Conservation (phyloP, 2,113 vertebrate genomes). For the Herpailurus yagouaroundi region DNA sequence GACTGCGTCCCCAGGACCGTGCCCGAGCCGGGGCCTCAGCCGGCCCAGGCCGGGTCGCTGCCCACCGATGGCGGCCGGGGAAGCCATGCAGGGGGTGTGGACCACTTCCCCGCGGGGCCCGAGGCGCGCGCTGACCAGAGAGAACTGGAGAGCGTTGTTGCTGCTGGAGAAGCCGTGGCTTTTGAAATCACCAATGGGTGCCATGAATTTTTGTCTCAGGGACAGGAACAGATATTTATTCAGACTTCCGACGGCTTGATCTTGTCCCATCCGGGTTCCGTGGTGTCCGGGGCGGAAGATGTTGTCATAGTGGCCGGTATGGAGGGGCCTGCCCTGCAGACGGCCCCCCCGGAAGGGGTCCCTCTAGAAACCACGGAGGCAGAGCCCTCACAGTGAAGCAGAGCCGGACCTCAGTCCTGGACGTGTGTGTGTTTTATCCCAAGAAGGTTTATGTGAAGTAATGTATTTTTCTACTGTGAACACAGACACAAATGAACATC, state of each 20-base stretch:
- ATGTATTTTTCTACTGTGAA: conserved; percentile 87
- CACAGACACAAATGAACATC: conserved; percentile 83
- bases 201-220: conserved; percentile 81
- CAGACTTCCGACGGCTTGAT: conserved; percentile 87
- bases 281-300: conserved; percentile 84
- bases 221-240: conserved; percentile 86
- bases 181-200: conserved; percentile 82
- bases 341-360: conserved; percentile 84
- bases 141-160: conserved; percentile 5
- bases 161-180: conserved; percentile 73
- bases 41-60: conserved; percentile 20
- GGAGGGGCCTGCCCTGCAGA: conserved; percentile 87
- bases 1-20: conserved; percentile 10
- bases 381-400: conserved; percentile 73
- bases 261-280: conserved; percentile 84
- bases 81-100: neutral
- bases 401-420: neutral
- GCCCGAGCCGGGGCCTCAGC: neutral
- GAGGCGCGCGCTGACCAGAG: neutral
- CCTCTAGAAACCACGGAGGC: conserved; percentile 88
- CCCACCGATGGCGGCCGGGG: neutral
- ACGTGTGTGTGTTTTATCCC: conserved; percentile 53
- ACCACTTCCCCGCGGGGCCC: neutral
- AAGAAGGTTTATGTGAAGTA: conserved; percentile 58
- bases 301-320: conserved; percentile 85